Conservation (phyloP, 1,140 invertebrate species). For the Habropoda laboriosa region DNA sequence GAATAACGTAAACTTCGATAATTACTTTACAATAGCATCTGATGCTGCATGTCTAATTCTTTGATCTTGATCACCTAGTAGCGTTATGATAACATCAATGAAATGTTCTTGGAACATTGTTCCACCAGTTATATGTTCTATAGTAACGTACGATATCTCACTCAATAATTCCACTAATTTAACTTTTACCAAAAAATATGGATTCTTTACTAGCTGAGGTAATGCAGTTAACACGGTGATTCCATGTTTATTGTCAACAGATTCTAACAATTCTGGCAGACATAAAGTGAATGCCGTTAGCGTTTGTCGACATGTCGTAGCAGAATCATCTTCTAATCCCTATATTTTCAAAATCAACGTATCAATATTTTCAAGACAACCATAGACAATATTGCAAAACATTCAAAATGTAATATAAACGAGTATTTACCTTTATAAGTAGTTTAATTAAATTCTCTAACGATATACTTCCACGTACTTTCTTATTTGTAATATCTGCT, state of each 20-base stretch:
- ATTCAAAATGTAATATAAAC: neutral
- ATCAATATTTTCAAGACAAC: neutral
- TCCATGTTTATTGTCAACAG: slow-evolving; percentile 80
- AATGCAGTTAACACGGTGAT: slow-evolving; percentile 85
- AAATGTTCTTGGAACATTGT: slow-evolving; percentile 84
- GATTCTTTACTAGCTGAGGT: slow-evolving; percentile 86
- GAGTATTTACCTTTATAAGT: slow-evolving; percentile 80
- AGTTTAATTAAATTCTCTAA: slow-evolving; percentile 82
- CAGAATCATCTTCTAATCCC: slow-evolving; percentile 87
- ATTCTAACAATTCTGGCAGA: slow-evolving; percentile 84
- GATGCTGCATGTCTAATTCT: slow-evolving; percentile 89
- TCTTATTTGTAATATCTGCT: slow-evolving; percentile 72
- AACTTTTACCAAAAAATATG: slow-evolving; percentile 94
- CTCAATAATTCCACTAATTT: slow-evolving; percentile 85
- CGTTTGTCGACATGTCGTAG: slow-evolving; percentile 86
- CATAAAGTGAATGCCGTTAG: slow-evolving; percentile 84
- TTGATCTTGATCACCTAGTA: slow-evolving; percentile 89
- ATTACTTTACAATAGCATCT: slow-evolving; percentile 86
- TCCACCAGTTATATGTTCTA: slow-evolving; percentile 80
- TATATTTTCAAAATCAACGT: slow-evolving; percentile 68
- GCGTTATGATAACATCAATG: slow-evolving; percentile 84
- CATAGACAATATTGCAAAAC: neutral
- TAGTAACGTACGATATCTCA: slow-evolving; percentile 83
- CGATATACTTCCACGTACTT: slow-evolving; percentile 66
- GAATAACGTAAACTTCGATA: neutral